These are phyloP conservation scores for Fissipunctia ypsillon DNA, from an alignment of 2,888 invertebrate genomes.

Conservation along the genomic window DNA sequence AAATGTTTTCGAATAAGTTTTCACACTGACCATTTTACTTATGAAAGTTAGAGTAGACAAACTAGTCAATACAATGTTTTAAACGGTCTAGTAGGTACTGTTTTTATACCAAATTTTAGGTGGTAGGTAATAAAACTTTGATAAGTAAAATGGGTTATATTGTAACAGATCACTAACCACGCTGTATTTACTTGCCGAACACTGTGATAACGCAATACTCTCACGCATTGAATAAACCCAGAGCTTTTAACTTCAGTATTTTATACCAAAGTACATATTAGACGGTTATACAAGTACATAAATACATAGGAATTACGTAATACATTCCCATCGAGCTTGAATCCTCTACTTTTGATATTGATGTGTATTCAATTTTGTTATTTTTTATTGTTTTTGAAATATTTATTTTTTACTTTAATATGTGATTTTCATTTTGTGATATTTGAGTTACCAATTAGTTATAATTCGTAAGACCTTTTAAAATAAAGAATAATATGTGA, in stretches of 20 bases:
- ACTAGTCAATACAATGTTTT: constrained; percentile 24
- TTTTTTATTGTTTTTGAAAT: constrained; percentile 61
- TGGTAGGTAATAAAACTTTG: constrained; percentile 35
- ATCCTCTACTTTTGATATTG: constrained; percentile 68
- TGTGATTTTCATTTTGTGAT: constrained; percentile 77
- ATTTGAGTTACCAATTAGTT: constrained; percentile 71
- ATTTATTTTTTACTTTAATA: constrained; percentile 64
- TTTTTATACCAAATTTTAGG: constrained; percentile 33
- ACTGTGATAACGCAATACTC: constrained; percentile 79
- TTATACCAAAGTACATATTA: constrained; percentile 69
- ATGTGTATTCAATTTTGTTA: constrained; percentile 67
- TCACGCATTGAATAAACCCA: constrained; percentile 75
- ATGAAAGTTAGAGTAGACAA: constrained; percentile 40
- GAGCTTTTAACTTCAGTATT: constrained; percentile 76
- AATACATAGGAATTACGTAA: constrained; percentile 60
- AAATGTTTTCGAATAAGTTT: constrained; percentile 63
- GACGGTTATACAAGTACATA: constrained; percentile 72
- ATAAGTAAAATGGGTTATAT: constrained; percentile 51
- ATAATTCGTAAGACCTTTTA: constrained; percentile 61
- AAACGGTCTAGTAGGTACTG: constrained; percentile 6
- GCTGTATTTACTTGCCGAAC: constrained; percentile 74
- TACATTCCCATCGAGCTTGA: constrained; percentile 81
- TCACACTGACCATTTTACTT: constrained; percentile 51
- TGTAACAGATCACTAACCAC: constrained; percentile 58
- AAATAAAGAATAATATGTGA: constrained; percentile 68